Evolutionary conservation across 1,140 invertebrate species (phyloP), one percentile per base, ranked within the genome.

Genomic region (Coptotermes formosanus): DNA sequence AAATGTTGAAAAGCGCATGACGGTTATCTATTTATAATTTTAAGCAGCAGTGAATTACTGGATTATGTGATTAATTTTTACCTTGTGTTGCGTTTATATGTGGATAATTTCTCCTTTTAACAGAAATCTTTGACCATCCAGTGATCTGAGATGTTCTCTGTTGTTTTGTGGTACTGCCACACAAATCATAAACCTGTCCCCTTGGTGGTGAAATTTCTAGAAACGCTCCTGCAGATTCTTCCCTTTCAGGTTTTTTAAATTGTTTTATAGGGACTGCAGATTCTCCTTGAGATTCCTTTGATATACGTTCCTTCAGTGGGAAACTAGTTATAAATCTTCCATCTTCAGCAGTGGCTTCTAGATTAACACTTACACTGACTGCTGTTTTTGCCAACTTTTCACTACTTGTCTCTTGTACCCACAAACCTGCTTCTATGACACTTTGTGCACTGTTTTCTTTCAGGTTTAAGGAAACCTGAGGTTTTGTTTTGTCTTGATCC

Each of bases 141-240:
- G 48, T 48, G 75, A 48, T 85, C 23, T n/a, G 32, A 25, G 81
- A 87, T 83, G 45, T n/a, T 85, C 23, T 48, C 30, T 87, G 64
- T 85, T 9, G 12, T 48, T 48, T 48, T 48, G 14, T 48, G 14
- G 52, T 55, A 59, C 32, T 84, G 87, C 25, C 8, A 75, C n/a
- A 75, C 23, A 82, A 87, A 52, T 86, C 45, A 0, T 11, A n/a
- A 14, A 25, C 23, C 25, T 82, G 44, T 86, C 85, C 87, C 30
- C 83, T 89, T 30, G 89, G 89, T 14, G 90, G 90, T 12, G 90
- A 90, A 45, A 90, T 90, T 84, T 90, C 89, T 30, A 90, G 88
- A 69, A 89, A 89, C 25, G 88, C 48, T 38, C 59, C 82, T 85
- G 85, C 87, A 21, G 82, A 25, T 82, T 87, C 87, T 75, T 75